Evolutionary conservation across 2,888 invertebrate genomes (phyloP).

Genomic region (Pristionchus exspectatus): DNA sequence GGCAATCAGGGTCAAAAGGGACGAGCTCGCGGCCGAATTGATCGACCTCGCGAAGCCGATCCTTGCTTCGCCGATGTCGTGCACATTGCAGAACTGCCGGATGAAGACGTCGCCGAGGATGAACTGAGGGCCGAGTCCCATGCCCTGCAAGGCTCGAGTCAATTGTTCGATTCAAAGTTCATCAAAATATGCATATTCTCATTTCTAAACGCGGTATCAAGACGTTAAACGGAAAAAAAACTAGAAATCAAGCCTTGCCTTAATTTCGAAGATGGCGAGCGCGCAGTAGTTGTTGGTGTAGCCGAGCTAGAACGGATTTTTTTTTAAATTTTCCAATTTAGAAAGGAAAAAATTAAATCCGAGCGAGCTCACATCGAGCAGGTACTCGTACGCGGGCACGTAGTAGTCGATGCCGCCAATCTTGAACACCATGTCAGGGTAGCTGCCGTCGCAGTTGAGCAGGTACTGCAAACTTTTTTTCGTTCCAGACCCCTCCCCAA

Average conservation of each 20-base stretch:
- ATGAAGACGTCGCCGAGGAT: constrained; percentile 44
- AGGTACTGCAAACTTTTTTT: background rate
- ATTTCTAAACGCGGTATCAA: too few species aligned
- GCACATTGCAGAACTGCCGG: constrained; percentile 9
- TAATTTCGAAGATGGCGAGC: constrained; percentile 20
- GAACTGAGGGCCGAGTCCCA: background rate
- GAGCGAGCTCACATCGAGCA: constrained; percentile 60
- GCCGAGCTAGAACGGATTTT: background rate
- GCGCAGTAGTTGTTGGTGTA: constrained; percentile 52
- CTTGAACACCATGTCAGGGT: constrained; percentile 34
- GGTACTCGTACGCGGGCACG: constrained; percentile 59
- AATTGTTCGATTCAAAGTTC: too few species aligned
- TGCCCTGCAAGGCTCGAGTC: background rate
- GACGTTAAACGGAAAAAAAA: too few species aligned
- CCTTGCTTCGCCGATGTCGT: background rate
- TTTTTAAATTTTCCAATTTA: too few species aligned
- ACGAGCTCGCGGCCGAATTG: background rate
- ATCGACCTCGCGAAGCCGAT: constrained; percentile 21
- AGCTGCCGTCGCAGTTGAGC: background rate
- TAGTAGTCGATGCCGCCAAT: constrained; percentile 38
- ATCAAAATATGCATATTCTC: too few species aligned
- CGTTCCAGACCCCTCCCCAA: too few species aligned
- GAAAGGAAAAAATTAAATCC: background rate
- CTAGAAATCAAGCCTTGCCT: background rate
- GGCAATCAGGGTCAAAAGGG: background rate